Conservation (phyloP, 2,113 vertebrate species). For the Corydoras sp. region DNA sequence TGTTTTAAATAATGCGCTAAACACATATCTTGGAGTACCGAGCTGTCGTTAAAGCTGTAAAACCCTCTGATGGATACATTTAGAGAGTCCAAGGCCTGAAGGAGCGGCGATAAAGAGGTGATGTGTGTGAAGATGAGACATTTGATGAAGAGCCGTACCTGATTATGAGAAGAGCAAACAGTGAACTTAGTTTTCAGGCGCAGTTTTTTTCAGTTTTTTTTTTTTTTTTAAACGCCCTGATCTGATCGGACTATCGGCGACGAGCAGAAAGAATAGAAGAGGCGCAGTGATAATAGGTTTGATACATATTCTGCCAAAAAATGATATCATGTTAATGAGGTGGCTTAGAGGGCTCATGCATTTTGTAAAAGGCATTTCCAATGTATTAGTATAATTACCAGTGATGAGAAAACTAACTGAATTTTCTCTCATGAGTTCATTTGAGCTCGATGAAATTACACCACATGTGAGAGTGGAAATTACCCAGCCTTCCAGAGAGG, state of each 20-base stretch:
- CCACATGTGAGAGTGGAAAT: slow-evolving; percentile 77
- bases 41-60: slow-evolving; percentile 1
- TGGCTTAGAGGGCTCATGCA: slow-evolving; percentile 82
- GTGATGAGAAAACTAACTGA: slow-evolving; percentile 91
- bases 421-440: slow-evolving; percentile 90
- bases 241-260: slow-evolving; percentile 60
- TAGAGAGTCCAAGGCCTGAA: slow-evolving; percentile 22
- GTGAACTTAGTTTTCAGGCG: slow-evolving; percentile 25
- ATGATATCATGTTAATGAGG: slow-evolving; percentile 87
- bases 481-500: slow-evolving; percentile 78
- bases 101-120: slow-evolving; percentile 20
- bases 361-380: slow-evolving; percentile 89
- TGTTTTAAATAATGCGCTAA: slow-evolving; percentile 36
- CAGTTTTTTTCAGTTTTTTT: too few species aligned
- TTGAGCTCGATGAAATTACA: slow-evolving; percentile 81
- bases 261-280: slow-evolving; percentile 62
- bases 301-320: slow-evolving; percentile 86
- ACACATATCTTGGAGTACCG: slow-evolving; percentile 19
- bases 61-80: slow-evolving; percentile 21
- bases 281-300: slow-evolving; percentile 82
- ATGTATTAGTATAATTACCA: slow-evolving; percentile 92
- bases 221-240: slow-evolving; percentile 51
- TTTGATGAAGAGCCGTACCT: slow-evolving; percentile 58
- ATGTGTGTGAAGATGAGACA: slow-evolving; percentile 19
- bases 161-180: slow-evolving; percentile 65